Evolutionary conservation across 2,888 invertebrate species (phyloP), one percentile per base, ranked within the genome.

Genomic region (Pammene aurita): DNA sequence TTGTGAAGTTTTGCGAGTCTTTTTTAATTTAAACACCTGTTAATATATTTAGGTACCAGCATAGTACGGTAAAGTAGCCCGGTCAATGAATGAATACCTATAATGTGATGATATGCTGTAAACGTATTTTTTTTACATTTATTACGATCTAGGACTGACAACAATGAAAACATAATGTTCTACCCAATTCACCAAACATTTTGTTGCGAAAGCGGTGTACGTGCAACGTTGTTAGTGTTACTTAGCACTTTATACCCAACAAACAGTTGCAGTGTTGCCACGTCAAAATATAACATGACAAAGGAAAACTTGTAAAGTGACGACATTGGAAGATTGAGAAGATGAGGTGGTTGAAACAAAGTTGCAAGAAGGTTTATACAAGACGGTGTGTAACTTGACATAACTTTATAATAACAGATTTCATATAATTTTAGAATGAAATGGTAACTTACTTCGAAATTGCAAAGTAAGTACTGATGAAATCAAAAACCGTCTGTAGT

Each of bases 231-330:
- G 65, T 60, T 68, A 42, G 50, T 63, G 65, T 60, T 68, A 42
- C 63, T 52, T 64, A 44, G 60, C 44, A 63, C 42, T 69, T 69
- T 58, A 42, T 60, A 48, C n/a, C 54, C n/a, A n/a, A n/a, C n/a
- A 60, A 69, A 54, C 60, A 60, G 68, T 58, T 64, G 54, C 65
- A 68, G 16, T 60, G 58, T 65, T 60, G 60, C 60, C 54, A 14
- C 46, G 26, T 57, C 69, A 66, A 68, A 74, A 66, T 72, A 64
- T 56, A 63, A 61, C 70, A 54, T 65, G 66, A 74, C 73, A 74
- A 73, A 74, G 67, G 58, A 65, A 67, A 73, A 67, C 67, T 71
- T 69, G 46, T 65, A 34, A 58, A 69, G 65, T 48, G 60, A 16
- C 38, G 38, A 65, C 64, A 65, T 46, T 48, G 61, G 18, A 41